Percentiles rank a stretch among this genome's conserved stretches.
Conservation (phyloP, 2,113 vertebrate species). For the Sardina pilchardus region DNA sequence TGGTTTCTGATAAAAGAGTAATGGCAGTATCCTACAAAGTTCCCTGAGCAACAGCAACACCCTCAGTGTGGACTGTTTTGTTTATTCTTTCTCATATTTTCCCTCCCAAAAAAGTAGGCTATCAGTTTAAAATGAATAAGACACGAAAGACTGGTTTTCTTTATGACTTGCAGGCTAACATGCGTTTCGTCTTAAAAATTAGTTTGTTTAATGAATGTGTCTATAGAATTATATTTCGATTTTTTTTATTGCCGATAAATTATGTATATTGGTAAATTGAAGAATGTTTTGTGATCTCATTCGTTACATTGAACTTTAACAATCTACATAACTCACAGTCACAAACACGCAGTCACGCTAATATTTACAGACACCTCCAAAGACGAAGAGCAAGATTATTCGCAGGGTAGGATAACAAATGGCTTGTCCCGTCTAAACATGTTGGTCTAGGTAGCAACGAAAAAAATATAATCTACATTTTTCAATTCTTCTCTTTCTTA, state of each 20-base stretch:
- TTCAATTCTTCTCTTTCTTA: too few relatives aligned
- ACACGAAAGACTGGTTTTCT: not conserved
- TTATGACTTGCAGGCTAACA: not conserved
- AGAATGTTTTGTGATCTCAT: not conserved
- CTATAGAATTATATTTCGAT: not conserved
- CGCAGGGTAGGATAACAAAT: too few relatives aligned
- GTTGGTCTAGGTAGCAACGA: too few relatives aligned
- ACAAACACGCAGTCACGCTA: too few relatives aligned
- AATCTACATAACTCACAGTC: not conserved
- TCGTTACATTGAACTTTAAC: not conserved
- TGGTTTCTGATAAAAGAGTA: not conserved
- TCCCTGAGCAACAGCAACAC: not conserved
- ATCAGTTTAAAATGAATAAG: not conserved
- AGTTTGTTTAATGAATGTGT: not conserved
- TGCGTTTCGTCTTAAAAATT: not conserved
- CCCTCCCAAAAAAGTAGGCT: not conserved
- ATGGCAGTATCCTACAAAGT: not conserved
- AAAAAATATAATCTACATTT: not conserved
- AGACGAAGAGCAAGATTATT: too few relatives aligned
- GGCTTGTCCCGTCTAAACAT: too few relatives aligned
- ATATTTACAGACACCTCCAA: too few relatives aligned
- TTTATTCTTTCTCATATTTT: not conserved
- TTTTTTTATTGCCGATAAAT: not conserved
- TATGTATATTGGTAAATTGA: not conserved
- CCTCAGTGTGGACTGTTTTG: not conserved